A percentile compares a stretch with the other conserved stretches of the same genome.
phyloP scores from a whole-genome alignment of 2,888 invertebrate species.

The Microdon myrmicae region DNA sequence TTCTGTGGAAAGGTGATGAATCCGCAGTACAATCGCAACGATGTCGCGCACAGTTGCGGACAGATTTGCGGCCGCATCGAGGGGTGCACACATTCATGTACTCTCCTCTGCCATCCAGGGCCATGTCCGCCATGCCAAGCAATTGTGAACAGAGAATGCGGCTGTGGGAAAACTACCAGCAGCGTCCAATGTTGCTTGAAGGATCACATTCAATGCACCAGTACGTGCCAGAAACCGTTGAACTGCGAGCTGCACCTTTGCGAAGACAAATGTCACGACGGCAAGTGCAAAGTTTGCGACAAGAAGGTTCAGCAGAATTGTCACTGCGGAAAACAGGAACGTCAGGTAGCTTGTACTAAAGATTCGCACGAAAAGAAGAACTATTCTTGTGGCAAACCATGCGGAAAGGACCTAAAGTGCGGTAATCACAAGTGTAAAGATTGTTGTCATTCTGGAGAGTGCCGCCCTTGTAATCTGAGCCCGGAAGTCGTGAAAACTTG shows the following conservation, averaged over 20 bases:
- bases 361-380: constrained; percentile 66
- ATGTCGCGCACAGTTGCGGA: constrained; percentile 92
- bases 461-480: constrained; percentile 73
- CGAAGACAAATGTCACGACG: constrained; percentile 79
- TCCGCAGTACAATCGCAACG: constrained; percentile 80
- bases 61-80: constrained; percentile 77
- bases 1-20: constrained; percentile 86
- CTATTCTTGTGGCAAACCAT: constrained; percentile 74
- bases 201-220: constrained; percentile 77
- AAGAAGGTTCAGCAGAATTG: constrained; percentile 77
- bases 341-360: constrained; percentile 73
- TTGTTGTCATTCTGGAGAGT: constrained; percentile 76
- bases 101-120: constrained; percentile 90
- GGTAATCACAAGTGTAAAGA: constrained; percentile 77
- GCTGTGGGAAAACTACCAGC: constrained; percentile 79
- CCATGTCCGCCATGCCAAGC: constrained; percentile 92
- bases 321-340: constrained; percentile 74
- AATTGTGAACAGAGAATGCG: constrained; percentile 77
- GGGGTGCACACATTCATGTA: constrained; percentile 76
- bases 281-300: constrained; percentile 78
- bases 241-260: constrained; percentile 85
- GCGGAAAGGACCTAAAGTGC: constrained; percentile 73
- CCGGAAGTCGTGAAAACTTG: constrained; percentile 75
- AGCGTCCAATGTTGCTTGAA: constrained; percentile 79
- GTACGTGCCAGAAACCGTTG: constrained; percentile 77